Evolutionary conservation across 2,113 vertebrate species (phyloP).

Genomic region (Heteronetta atricapilla): DNA sequence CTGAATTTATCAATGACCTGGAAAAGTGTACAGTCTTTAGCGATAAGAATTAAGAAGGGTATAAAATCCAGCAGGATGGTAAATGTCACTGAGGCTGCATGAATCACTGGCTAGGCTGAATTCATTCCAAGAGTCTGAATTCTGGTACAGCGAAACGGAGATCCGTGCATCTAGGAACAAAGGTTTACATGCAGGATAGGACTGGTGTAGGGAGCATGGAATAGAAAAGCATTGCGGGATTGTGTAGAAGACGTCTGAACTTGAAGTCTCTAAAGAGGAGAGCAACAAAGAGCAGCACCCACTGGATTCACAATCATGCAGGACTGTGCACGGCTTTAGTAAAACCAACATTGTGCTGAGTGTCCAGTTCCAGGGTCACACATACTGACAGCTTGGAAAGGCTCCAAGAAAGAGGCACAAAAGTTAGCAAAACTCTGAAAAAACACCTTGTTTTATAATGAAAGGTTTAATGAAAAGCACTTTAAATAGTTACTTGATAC

Average conservation of each 20-base stretch:
- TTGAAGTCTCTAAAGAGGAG: background rate
- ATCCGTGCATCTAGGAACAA: background rate
- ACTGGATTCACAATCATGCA: background rate
- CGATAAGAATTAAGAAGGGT: background rate
- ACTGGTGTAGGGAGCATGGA: background rate
- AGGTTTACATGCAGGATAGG: background rate
- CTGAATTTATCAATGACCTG: background rate
- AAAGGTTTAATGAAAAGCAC: conserved; percentile 8
- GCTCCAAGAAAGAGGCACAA: background rate
- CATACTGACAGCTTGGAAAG: background rate
- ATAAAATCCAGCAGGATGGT: background rate
- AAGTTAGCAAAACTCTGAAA: background rate
- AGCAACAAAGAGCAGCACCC: background rate
- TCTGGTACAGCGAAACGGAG: background rate
- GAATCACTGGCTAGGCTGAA: background rate
- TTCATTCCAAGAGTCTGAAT: background rate
- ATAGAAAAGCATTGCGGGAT: background rate
- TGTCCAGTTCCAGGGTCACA: background rate
- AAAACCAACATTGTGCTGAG: background rate
- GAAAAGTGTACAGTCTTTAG: background rate
- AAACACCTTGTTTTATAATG: background rate
- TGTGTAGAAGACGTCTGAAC: background rate
- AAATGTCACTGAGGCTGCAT: background rate
- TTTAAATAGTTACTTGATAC: conserved; percentile 36
- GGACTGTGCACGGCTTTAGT: background rate